Percentiles rank a stretch among this genome's conserved stretches.
Evolutionary conservation across 53 echinoderm and acorn worm species (phyloP).

Genomic region (Echinometra lucunter): DNA sequence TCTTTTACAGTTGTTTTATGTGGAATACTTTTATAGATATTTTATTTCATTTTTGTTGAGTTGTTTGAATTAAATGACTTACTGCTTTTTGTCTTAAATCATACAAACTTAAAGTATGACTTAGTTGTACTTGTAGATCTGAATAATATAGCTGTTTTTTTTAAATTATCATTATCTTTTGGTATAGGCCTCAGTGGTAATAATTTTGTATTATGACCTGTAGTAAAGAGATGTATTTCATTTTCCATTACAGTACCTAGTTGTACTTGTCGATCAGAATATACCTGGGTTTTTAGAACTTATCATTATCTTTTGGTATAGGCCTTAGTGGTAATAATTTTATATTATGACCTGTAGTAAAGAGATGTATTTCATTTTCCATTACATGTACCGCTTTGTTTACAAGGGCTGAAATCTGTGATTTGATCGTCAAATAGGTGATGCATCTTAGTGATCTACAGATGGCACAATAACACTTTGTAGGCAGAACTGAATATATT

Average conservation of each 20-base stretch:
- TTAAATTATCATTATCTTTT: neutral
- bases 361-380: neutral
- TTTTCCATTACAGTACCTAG: too few relatives aligned
- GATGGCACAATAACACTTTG: slow-evolving; percentile 3
- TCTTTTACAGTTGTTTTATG: neutral
- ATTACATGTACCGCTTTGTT: too few relatives aligned
- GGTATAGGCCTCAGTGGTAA: too few relatives aligned
- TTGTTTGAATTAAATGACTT: neutral
- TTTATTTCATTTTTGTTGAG: neutral
- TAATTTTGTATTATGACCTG: neutral
- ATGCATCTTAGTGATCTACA: neutral
- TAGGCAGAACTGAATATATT: neutral
- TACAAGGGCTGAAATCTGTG: neutral
- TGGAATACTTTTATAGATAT: neutral
- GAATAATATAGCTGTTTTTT: neutral
- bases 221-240: neutral
- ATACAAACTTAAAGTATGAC: neutral
- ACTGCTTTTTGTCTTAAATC: neutral
- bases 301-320: too few relatives aligned
- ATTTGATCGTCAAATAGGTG: neutral
- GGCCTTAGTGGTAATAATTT: neutral
- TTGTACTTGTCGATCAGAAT: neutral
- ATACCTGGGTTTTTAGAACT: neutral
- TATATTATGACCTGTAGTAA: neutral
- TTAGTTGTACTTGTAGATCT: neutral